These are phyloP conservation scores for Mixornis gularis DNA, from an alignment of 2,113 vertebrate genomes.

Conservation along the genomic window DNA sequence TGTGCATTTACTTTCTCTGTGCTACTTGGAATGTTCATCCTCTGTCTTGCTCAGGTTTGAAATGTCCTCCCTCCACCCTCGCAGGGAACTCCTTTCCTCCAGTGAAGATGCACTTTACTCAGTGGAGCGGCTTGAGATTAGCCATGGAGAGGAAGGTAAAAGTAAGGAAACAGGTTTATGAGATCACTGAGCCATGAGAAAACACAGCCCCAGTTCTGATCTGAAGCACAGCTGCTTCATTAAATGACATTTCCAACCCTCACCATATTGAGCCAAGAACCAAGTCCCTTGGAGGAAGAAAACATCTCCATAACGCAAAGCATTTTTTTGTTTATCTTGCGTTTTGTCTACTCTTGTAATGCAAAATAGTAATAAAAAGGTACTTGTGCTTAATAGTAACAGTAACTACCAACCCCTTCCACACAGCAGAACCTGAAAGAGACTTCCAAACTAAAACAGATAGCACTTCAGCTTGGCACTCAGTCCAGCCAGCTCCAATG, in stretches of 20 bases:
- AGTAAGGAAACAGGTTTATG: background rate
- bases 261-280: background rate
- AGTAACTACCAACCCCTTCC: background rate
- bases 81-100: background rate
- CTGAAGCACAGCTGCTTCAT: background rate
- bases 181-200: background rate
- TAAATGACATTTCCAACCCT: background rate
- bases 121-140: background rate
- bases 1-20: background rate
- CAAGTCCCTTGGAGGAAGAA: background rate
- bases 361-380: background rate
- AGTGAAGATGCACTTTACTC: background rate
- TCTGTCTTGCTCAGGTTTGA: background rate
- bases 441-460: background rate
- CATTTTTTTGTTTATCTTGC: background rate
- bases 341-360: background rate
- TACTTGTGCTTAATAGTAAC: background rate
- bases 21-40: fast-evolving
- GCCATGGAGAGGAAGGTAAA: background rate
- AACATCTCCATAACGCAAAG: background rate
- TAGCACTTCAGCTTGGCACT: background rate
- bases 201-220: background rate
- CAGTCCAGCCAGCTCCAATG: background rate
- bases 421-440: background rate
- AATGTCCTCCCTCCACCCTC: background rate